Evolutionary conservation across 1,140 invertebrate genomes (phyloP).

Genomic region (Aphelinus atriplicis): DNA sequence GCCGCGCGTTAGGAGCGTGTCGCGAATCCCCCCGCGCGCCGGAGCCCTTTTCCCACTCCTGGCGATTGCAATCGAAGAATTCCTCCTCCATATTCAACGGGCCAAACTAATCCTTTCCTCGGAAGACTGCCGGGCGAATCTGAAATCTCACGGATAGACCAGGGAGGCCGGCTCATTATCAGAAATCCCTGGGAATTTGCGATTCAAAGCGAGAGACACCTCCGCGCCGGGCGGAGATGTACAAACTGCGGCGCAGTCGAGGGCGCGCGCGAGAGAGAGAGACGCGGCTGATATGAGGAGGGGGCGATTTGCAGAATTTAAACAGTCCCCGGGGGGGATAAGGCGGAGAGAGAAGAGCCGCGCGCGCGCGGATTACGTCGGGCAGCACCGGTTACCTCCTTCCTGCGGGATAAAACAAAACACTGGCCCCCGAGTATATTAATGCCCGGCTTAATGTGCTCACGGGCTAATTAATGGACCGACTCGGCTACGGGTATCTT

Average conservation of each 20-base stretch:
- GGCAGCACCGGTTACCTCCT: slow-evolving; percentile 50
- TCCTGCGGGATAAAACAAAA: slow-evolving; percentile 67
- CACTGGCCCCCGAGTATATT: slow-evolving; percentile 65
- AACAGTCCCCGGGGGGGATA: slow-evolving; percentile 60
- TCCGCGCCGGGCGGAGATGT: slow-evolving; percentile 24
- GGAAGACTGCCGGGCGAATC: neutral
- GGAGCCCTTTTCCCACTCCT: too few relatives aligned
- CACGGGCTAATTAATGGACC: slow-evolving; percentile 66
- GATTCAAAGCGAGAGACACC: slow-evolving; percentile 24
- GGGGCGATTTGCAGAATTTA: slow-evolving; percentile 64
- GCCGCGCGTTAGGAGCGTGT: too few relatives aligned
- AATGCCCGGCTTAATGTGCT: slow-evolving; percentile 66
- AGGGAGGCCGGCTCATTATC: slow-evolving; percentile 15
- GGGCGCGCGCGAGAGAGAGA: slow-evolving; percentile 13
- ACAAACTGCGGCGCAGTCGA: slow-evolving; percentile 23
- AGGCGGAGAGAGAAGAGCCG: slow-evolving; percentile 43
- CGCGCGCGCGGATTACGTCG: slow-evolving; percentile 54
- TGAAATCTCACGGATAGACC: slow-evolving; percentile 15
- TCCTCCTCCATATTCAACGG: slow-evolving; percentile 36
- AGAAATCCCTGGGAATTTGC: slow-evolving; percentile 10
- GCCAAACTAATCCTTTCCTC: slow-evolving; percentile 5
- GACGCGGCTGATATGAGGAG: slow-evolving; percentile 15
- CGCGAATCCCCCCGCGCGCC: too few relatives aligned
- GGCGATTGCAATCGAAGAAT: slow-evolving; percentile 12
- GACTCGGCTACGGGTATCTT: slow-evolving; percentile 57